Conservation (phyloP, 2,113 vertebrate genomes). For the Speoplatyrhinus poulsoni region DNA sequence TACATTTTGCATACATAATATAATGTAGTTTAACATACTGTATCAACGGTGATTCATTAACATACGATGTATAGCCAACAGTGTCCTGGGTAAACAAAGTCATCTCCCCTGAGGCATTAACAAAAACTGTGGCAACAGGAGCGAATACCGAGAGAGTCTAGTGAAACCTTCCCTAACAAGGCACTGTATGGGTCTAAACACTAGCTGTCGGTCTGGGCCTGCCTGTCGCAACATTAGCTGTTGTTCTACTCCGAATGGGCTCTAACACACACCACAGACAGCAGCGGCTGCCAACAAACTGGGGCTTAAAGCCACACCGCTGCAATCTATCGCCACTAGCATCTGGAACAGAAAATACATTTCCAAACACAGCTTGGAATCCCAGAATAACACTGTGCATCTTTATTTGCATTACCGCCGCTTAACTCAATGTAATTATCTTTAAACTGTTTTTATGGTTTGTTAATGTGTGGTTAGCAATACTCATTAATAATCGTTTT, state of each 20-base stretch:
- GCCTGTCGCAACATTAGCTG: neutral
- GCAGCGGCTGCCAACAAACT: neutral
- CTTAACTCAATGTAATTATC: neutral
- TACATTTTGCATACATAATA: neutral
- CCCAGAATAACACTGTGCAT: neutral
- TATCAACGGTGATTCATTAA: neutral
- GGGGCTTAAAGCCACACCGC: neutral
- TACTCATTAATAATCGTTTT: too few species aligned
- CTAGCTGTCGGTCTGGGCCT: neutral
- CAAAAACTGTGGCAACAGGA: neutral
- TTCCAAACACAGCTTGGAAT: neutral
- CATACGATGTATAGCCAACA: neutral
- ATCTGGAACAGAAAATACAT: neutral
- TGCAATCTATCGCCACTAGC: neutral
- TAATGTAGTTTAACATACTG: too few species aligned
- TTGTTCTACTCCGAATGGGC: neutral
- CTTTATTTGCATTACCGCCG: neutral
- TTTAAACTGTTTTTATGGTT: too few species aligned
- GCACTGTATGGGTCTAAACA: neutral
- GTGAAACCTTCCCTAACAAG: neutral
- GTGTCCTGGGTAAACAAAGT: neutral
- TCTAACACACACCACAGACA: neutral
- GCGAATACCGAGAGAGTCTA: neutral
- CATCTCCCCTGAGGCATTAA: neutral
- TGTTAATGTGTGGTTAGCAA: too few species aligned